A percentile compares a stretch with the other conserved stretches of the same genome.
Conservation (phyloP, 1,140 invertebrate genomes). For the Linepithema humile region DNA sequence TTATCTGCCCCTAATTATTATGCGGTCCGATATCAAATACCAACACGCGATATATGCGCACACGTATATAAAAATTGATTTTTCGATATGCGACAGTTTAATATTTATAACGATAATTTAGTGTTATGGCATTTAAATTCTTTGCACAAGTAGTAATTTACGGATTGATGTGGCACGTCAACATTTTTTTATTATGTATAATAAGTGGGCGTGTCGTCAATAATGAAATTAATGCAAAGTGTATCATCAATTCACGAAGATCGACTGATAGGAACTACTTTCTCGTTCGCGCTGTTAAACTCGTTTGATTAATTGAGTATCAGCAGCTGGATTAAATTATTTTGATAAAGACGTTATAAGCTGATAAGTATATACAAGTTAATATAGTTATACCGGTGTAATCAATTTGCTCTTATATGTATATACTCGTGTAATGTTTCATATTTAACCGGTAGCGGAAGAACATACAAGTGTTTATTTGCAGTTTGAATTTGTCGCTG, state of each 20-base stretch:
- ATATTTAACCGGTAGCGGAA: not conserved
- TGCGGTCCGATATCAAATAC: not conserved
- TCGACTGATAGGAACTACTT: constrained; percentile 69
- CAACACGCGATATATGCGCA: not conserved
- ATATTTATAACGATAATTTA: constrained; percentile 6
- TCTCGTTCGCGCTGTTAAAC: constrained; percentile 70
- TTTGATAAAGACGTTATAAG: constrained; percentile 48
- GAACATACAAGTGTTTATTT: not conserved
- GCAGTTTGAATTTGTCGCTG: not conserved
- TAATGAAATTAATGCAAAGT: constrained; percentile 6
- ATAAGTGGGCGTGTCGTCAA: too few species aligned
- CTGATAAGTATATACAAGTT: constrained; percentile 30
- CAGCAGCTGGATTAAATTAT: constrained; percentile 49
- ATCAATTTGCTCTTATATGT: not conserved
- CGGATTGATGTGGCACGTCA: too few species aligned
- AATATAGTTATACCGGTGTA: constrained; percentile 16
- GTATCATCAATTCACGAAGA: not conserved
- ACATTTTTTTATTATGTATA: too few species aligned
- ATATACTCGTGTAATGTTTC: not conserved
- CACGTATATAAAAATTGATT: not conserved
- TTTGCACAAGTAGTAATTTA: not conserved
- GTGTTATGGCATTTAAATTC: not conserved
- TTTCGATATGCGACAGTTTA: not conserved
- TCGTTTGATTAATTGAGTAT: constrained; percentile 69
- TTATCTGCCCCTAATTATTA: not conserved